Evolutionary conservation across 2,888 invertebrate species (phyloP).

Genomic region (Gortyna flavago): DNA sequence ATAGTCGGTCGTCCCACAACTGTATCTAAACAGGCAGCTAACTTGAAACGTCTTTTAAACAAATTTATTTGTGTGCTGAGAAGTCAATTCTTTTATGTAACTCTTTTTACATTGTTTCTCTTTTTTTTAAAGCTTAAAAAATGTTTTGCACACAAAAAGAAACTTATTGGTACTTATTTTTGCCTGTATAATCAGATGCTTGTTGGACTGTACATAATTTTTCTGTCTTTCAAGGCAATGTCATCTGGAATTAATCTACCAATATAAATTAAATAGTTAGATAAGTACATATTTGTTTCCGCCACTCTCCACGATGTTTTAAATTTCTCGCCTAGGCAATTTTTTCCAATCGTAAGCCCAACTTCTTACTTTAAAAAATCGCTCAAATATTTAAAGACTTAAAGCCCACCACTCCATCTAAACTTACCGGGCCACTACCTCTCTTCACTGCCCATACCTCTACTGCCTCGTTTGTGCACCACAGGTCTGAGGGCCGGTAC

Average conservation of each 20-base stretch:
- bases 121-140: background rate
- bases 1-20: background rate
- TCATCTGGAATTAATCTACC: background rate
- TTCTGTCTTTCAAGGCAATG: background rate
- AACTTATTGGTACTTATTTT: background rate
- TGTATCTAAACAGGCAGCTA: background rate
- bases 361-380: background rate
- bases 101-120: background rate
- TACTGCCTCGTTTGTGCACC: conserved; percentile 71
- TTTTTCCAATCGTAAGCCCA: background rate
- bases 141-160: background rate
- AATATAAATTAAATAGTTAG: background rate
- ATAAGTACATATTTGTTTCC: background rate
- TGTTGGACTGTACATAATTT: background rate
- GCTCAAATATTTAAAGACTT: conserved; percentile 14
- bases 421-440: conserved; percentile 63
- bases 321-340: background rate
- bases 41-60: too few relatives aligned
- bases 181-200: background rate
- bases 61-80: background rate
- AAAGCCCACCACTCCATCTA: conserved; percentile 59
- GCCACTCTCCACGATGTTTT: background rate
- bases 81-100: background rate
- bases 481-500: conserved; percentile 91
- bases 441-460: conserved; percentile 59